Conservation (phyloP, 2,888 invertebrate species). For the Ochropleura leucogaster region DNA sequence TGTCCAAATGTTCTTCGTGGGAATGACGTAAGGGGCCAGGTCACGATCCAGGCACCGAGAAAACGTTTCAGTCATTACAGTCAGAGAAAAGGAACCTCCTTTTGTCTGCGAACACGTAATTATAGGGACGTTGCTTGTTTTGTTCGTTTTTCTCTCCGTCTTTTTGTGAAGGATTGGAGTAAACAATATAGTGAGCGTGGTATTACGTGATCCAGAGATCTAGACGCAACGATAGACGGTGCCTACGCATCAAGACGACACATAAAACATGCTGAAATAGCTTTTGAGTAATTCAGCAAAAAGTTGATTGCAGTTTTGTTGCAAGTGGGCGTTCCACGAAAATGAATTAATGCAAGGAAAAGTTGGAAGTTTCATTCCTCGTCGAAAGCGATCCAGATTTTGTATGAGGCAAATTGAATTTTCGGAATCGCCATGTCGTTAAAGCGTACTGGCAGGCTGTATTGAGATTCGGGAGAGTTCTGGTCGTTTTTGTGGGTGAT, state of each 20-base stretch:
- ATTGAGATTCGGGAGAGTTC: not conserved
- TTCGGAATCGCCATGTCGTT: not conserved
- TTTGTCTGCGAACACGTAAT: slow-evolving; percentile 72
- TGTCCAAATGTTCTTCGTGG: slow-evolving; percentile 76
- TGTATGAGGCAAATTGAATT: not conserved
- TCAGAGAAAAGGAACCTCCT: slow-evolving; percentile 68
- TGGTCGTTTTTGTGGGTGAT: not conserved
- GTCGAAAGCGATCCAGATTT: slow-evolving; percentile 5
- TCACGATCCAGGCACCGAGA: slow-evolving; percentile 76
- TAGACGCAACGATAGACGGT: slow-evolving; percentile 68
- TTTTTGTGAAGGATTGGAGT: slow-evolving; percentile 49
- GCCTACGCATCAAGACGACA: slow-evolving; percentile 67
- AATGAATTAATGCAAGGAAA: not conserved
- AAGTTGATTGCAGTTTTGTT: slow-evolving; percentile 24
- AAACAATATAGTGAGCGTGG: slow-evolving; percentile 55
- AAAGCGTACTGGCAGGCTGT: not conserved
- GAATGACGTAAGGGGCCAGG: slow-evolving; percentile 72
- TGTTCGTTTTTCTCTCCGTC: slow-evolving; percentile 37
- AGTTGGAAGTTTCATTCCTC: not conserved
- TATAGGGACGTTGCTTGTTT: slow-evolving; percentile 64
- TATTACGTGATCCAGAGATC: slow-evolving; percentile 52
- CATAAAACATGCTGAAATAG: slow-evolving; percentile 62
- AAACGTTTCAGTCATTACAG: slow-evolving; percentile 78
- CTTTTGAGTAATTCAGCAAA: slow-evolving; percentile 40
- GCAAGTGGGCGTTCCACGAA: not conserved